phyloP scores from a whole-genome alignment of 2,113 vertebrate species.

The Amphilophus citrinellus region DNA sequence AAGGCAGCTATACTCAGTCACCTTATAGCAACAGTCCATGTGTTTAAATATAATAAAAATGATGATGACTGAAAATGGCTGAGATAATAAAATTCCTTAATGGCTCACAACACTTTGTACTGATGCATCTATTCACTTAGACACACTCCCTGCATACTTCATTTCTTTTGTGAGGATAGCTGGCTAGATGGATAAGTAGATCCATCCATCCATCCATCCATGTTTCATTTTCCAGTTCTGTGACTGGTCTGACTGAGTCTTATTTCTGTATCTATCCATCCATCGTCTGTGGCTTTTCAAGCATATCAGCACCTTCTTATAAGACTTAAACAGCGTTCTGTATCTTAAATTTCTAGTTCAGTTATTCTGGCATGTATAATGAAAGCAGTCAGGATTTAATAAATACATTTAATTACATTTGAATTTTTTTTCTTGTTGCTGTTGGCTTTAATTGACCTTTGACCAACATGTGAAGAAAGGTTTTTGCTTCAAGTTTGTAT shows the following conservation, averaged over 20 bases:
- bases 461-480: neutral
- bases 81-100: conserved; percentile 42
- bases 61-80: neutral
- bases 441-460: neutral
- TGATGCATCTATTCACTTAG: neutral
- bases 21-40: neutral
- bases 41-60: conserved; percentile 35
- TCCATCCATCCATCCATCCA: neutral
- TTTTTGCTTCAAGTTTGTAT: neutral
- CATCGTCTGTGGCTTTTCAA: neutral
- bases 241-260: too few species aligned
- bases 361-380: neutral
- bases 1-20: neutral
- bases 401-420: neutral
- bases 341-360: too few species aligned
- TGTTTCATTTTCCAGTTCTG: neutral
- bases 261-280: neutral
- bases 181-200: neutral
- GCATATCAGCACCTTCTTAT: neutral
- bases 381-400: neutral
- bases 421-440: neutral
- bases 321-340: neutral
- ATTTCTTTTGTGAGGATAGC: neutral
- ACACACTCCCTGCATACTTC: neutral
- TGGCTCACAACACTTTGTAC: conserved; percentile 33